Percentiles rank a stretch among this genome's conserved stretches.
Evolutionary conservation across 2,113 vertebrate genomes (phyloP).

Genomic region (Phrynosoma platyrhinos): DNA sequence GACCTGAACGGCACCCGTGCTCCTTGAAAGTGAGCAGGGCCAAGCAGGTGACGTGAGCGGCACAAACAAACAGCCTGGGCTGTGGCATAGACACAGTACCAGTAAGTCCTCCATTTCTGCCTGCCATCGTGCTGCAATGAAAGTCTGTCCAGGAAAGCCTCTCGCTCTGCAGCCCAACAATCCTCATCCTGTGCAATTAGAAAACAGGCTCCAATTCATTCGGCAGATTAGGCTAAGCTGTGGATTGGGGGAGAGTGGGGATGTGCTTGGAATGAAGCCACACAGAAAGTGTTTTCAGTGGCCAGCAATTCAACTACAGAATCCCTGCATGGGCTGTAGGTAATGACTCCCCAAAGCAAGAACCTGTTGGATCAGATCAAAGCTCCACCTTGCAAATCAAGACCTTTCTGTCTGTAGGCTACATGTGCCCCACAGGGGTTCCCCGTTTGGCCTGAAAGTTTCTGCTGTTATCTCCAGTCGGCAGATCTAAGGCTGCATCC

Average conservation of each 20-base stretch:
- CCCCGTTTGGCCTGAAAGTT: neutral
- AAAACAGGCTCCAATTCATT: neutral
- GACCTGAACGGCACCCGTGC: conserved; percentile 50
- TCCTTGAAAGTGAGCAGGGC: conserved; percentile 17
- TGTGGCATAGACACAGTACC: conserved; percentile 13
- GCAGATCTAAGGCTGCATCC: too few relatives aligned
- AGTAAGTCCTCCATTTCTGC: neutral
- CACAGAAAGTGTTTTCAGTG: neutral
- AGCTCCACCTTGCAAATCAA: neutral
- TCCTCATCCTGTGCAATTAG: neutral
- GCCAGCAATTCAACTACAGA: neutral
- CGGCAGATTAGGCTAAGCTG: too few relatives aligned
- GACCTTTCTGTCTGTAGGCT: neutral
- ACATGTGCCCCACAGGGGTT: neutral
- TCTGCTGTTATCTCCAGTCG: neutral
- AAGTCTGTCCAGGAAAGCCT: neutral
- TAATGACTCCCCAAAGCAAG: too few relatives aligned
- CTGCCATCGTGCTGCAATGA: neutral
- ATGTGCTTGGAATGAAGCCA: neutral
- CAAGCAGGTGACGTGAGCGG: neutral
- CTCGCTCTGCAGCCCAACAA: accelerated
- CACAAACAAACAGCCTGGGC: neutral
- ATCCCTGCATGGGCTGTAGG: neutral
- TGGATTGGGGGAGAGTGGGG: neutral
- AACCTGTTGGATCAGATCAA: neutral